These are phyloP conservation scores for Pholis gunnellus DNA, from an alignment of 2,113 vertebrate species.

Conservation along the genomic window DNA sequence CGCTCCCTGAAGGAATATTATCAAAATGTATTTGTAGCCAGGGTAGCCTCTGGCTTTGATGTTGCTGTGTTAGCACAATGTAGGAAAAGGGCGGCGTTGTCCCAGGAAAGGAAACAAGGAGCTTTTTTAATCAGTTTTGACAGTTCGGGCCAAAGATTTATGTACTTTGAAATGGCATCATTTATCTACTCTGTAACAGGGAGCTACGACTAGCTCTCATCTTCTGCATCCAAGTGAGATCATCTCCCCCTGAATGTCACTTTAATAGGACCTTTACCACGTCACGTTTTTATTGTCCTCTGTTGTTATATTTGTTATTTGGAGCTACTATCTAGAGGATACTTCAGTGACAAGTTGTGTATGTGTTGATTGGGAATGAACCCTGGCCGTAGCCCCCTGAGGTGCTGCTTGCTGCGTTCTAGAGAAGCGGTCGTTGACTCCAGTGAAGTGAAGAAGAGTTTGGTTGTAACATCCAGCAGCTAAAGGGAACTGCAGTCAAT, in stretches of 20 bases:
- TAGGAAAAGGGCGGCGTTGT: slow-evolving; percentile 12
- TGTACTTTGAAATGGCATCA: slow-evolving; percentile 23
- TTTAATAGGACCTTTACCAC: slow-evolving; percentile 46
- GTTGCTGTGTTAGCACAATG: slow-evolving; percentile 26
- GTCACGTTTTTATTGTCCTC: slow-evolving; percentile 48
- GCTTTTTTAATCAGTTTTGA: slow-evolving; percentile 51
- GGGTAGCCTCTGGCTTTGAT: slow-evolving; percentile 38
- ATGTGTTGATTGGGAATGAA: too few species aligned
- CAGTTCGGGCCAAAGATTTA: slow-evolving; percentile 32
- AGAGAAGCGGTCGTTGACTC: neutral
- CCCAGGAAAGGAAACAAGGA: slow-evolving; percentile 2
- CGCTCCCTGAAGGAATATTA: slow-evolving; percentile 42
- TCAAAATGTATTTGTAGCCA: slow-evolving; percentile 52
- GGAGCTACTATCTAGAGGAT: slow-evolving; percentile 31
- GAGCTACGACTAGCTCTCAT: slow-evolving; percentile 7
- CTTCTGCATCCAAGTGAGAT: slow-evolving; percentile 43
- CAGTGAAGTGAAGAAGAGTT: neutral
- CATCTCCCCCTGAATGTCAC: slow-evolving; percentile 50
- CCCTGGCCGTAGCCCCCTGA: neutral
- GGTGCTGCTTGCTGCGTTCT: neutral
- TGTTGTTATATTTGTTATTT: slow-evolving; percentile 59
- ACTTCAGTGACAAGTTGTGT: slow-evolving; percentile 9
- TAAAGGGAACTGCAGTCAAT: neutral
- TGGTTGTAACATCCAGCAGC: neutral
- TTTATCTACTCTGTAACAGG: neutral